A percentile compares a stretch with the other conserved stretches of the same genome.
Conservation (phyloP, 2,888 invertebrate genomes). For the Drosophila kokeensis region DNA sequence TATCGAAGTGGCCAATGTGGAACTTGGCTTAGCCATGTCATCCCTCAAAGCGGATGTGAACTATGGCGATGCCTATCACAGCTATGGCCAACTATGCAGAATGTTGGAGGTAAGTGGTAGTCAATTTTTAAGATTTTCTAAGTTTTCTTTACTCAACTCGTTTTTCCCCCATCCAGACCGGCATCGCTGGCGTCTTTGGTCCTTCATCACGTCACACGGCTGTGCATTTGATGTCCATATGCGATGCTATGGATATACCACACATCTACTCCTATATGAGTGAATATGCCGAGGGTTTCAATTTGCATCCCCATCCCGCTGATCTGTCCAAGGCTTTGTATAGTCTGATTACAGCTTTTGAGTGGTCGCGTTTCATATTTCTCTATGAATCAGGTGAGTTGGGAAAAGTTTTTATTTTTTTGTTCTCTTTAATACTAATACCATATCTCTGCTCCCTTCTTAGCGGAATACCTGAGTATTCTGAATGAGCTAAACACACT, state of each 20-base stretch:
- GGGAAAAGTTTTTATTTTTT: rapidly evolving
- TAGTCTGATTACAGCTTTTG: conserved; percentile 89
- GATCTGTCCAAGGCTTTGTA: conserved; percentile 88
- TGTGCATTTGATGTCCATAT: conserved; percentile 92
- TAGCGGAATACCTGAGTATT: conserved; percentile 87
- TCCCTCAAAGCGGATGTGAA: conserved; percentile 83
- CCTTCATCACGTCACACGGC: conserved; percentile 90
- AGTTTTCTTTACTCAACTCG: background rate
- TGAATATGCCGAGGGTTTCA: conserved; percentile 87
- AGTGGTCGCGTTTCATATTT: conserved; percentile 94
- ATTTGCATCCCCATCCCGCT: conserved; percentile 90
- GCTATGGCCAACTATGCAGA: conserved; percentile 86
- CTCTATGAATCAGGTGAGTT: conserved; percentile 86
- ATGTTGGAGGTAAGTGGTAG: conserved; percentile 85
- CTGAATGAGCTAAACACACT: conserved; percentile 90
- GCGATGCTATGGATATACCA: conserved; percentile 93
- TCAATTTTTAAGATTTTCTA: no score
- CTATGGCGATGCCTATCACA: conserved; percentile 87
- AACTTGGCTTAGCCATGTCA: conserved; percentile 64
- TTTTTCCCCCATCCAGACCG: conserved; percentile 85
- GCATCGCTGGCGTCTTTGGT: conserved; percentile 93
- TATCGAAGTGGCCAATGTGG: conserved; percentile 79
- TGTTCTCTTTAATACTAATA: background rate
- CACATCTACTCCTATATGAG: conserved; percentile 92
- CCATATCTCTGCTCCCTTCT: background rate